phyloP scores from a whole-genome alignment of 2,113 vertebrate species.

The Myrmecobius fasciatus region DNA sequence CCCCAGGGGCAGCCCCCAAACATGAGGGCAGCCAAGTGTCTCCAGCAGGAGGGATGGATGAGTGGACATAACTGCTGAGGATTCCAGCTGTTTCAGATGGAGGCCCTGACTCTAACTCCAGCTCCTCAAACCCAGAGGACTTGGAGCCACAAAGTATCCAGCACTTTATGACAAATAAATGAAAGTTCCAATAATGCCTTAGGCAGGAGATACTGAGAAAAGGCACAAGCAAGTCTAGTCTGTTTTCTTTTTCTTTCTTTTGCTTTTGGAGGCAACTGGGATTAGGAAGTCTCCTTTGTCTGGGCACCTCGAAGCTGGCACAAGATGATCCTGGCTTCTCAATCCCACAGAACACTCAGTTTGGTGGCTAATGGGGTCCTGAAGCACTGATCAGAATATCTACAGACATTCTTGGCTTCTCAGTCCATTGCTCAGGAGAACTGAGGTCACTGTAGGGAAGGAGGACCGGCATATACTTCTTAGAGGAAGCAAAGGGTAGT shows the following conservation, averaged over 20 bases:
- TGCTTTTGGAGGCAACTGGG: too few species aligned
- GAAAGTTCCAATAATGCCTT: constrained; percentile 5
- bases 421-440: neutral
- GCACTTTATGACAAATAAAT: constrained; percentile 8
- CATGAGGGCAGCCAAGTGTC: neutral
- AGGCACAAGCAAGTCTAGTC: neutral
- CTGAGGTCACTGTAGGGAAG: neutral
- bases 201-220: neutral
- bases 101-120: neutral
- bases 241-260: too few species aligned
- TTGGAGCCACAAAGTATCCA: neutral
- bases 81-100: constrained; percentile 16
- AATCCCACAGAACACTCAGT: neutral
- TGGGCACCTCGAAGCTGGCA: neutral
- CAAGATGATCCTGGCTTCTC: neutral
- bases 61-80: neutral
- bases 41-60: neutral
- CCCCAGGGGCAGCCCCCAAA: neutral
- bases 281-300: neutral
- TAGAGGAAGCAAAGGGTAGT: neutral
- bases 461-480: neutral
- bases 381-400: neutral
- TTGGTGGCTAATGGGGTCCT: neutral
- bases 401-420: neutral
- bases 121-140: neutral